Percentiles rank a stretch among this genome's conserved stretches.
Conservation (phyloP, 2,888 invertebrate species). For the Scotopteryx bipunctaria region DNA sequence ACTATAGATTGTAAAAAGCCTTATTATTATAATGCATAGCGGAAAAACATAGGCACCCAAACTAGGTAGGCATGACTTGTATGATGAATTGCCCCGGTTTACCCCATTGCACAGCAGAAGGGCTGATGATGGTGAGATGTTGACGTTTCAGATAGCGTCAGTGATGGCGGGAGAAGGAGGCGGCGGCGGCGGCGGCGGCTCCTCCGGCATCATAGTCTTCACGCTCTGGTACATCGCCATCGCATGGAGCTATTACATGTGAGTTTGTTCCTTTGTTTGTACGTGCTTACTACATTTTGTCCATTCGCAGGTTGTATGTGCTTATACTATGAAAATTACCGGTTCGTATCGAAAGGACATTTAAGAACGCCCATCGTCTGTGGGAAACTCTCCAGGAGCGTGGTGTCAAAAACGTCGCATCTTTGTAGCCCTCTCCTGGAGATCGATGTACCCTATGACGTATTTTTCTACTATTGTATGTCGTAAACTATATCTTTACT, state of each 20-base stretch:
- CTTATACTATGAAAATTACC: not conserved
- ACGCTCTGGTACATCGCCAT: constrained; percentile 67
- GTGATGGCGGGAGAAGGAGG: constrained; percentile 8
- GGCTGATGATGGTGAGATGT: not conserved
- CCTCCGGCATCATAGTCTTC: constrained; percentile 59
- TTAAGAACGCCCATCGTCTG: not conserved
- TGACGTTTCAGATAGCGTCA: not conserved
- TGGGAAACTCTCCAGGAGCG: not conserved
- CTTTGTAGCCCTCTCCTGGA: not conserved
- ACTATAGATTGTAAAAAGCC: no score
- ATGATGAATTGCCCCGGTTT: no score
- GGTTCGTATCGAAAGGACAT: no score
- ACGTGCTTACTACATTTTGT: not conserved
- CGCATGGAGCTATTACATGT: constrained; percentile 58
- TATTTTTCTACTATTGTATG: not conserved
- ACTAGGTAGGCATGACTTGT: no score
- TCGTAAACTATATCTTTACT: constrained; percentile 1
- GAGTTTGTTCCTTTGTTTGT: constrained; percentile 40
- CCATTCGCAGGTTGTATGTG: not conserved
- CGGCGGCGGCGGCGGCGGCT: constrained; percentile 6
- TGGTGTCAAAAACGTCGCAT: not conserved
- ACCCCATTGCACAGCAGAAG: no score
- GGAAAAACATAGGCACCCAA: no score
- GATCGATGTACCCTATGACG: not conserved
- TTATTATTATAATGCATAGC: no score